phyloP scores from a whole-genome alignment of 2,888 invertebrate species.

The Apamea epomidion region DNA sequence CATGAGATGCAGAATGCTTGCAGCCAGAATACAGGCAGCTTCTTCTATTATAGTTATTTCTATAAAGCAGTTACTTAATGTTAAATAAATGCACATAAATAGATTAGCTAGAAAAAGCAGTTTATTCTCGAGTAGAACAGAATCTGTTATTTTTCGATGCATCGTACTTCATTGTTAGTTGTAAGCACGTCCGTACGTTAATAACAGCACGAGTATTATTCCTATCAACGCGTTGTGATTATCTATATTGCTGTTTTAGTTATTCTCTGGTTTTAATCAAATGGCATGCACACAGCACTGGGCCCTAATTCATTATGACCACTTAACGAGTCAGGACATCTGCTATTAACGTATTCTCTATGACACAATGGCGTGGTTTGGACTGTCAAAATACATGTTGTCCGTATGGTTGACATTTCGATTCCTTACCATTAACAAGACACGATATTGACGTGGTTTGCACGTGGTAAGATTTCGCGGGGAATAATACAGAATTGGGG shows the following conservation, averaged over 20 bases:
- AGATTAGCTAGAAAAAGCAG: conserved; percentile 43
- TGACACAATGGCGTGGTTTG: no score
- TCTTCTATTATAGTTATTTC: conserved; percentile 4
- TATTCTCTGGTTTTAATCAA: conserved; percentile 34
- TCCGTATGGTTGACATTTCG: no score
- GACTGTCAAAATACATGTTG: no score
- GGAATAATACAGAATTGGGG: no score
- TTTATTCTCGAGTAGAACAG: conserved; percentile 31
- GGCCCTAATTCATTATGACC: no score
- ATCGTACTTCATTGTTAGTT: conserved; percentile 44
- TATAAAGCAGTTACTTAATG: conserved; percentile 44
- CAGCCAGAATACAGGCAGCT: conserved; percentile 9
- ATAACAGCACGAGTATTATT: conserved; percentile 56
- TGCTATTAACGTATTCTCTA: no score
- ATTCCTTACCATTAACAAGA: no score
- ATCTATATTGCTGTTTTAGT: conserved; percentile 44
- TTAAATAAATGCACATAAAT: conserved; percentile 30
- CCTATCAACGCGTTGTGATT: conserved; percentile 68
- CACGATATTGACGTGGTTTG: no score
- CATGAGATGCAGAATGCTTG: background rate
- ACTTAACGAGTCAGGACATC: no score
- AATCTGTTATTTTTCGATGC: conserved; percentile 62
- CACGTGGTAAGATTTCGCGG: no score
- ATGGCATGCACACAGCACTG: background rate
- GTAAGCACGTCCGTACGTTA: conserved; percentile 59